Evolutionary conservation across 2,888 invertebrate genomes (phyloP).

Genomic region (Dugesia japonica): DNA sequence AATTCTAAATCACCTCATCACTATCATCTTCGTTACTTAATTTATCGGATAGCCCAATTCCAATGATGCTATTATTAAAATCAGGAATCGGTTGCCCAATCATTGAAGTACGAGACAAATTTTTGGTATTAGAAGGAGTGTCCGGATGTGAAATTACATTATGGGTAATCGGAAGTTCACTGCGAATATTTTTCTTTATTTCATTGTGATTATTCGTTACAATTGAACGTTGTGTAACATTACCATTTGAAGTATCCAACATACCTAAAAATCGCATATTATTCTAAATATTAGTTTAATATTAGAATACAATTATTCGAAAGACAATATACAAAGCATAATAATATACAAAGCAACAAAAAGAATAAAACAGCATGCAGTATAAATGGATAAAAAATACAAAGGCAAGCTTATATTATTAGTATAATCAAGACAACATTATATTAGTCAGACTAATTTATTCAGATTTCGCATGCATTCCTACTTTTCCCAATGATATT

Average conservation of each 20-base stretch:
- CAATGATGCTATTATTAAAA: slow-evolving; percentile 1
- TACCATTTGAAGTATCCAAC: background rate
- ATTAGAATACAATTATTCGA: too few relatives aligned
- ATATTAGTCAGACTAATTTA: background rate
- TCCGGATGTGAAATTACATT: background rate
- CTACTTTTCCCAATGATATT: slow-evolving; percentile 5
- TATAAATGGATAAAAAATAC: background rate
- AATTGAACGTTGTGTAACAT: background rate
- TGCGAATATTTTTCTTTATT: background rate
- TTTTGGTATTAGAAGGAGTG: background rate
- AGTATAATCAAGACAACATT: background rate
- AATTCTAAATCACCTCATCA: background rate
- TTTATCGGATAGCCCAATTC: background rate
- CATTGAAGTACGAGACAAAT: background rate
- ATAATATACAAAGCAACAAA: background rate
- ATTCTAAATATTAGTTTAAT: too few relatives aligned
- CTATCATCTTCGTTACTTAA: background rate
- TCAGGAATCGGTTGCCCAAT: background rate
- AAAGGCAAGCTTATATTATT: background rate
- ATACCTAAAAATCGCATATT: too few relatives aligned
- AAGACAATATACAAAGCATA: background rate
- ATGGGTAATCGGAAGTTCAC: background rate
- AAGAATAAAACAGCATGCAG: background rate
- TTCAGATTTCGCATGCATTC: background rate
- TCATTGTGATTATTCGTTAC: background rate